Evolutionary conservation across 2,797 vertebrate species (phyloP).

Genomic region (Lemur catta): DNA sequence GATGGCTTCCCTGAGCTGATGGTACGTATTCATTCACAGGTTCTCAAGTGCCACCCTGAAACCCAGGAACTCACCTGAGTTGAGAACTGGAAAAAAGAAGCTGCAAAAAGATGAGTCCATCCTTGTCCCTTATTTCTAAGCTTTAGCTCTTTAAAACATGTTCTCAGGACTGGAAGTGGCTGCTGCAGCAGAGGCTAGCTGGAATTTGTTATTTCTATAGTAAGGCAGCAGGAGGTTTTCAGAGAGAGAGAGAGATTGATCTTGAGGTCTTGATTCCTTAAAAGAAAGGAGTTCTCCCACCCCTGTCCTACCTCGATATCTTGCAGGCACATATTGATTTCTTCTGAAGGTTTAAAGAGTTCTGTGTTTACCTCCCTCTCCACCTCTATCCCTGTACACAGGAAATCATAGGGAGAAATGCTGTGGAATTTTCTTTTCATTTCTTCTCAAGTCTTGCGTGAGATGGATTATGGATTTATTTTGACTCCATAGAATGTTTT

Average conservation of each 20-base stretch:
- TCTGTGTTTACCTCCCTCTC: fast-evolving
- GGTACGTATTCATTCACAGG: conserved; percentile 33
- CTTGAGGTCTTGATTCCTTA: background rate
- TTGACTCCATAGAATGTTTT: background rate
- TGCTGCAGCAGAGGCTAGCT: conserved; percentile 46
- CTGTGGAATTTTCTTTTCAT: conserved; percentile 12
- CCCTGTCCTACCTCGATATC: background rate
- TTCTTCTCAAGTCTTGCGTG: background rate
- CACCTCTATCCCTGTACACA: background rate
- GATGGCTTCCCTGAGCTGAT: background rate
- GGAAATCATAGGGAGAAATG: background rate
- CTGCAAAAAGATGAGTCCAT: conserved; percentile 43
- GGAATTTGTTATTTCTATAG: conserved; percentile 1
- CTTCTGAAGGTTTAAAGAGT: background rate
- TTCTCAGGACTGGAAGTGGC: conserved; percentile 41
- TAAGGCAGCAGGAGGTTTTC: background rate
- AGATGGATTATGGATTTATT: background rate
- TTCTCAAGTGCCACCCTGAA: conserved; percentile 62
- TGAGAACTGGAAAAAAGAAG: conserved; percentile 59
- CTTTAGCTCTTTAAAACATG: conserved; percentile 65
- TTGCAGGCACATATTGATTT: background rate
- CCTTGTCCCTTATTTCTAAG: conserved; percentile 60
- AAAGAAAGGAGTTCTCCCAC: background rate
- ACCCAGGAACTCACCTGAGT: conserved; percentile 28
- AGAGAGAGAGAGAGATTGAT: too few relatives aligned